These are phyloP conservation scores for Anthopleura xanthogrammica DNA, from an alignment of 92 coral and sea anemone genomes.

Conservation along the genomic window DNA sequence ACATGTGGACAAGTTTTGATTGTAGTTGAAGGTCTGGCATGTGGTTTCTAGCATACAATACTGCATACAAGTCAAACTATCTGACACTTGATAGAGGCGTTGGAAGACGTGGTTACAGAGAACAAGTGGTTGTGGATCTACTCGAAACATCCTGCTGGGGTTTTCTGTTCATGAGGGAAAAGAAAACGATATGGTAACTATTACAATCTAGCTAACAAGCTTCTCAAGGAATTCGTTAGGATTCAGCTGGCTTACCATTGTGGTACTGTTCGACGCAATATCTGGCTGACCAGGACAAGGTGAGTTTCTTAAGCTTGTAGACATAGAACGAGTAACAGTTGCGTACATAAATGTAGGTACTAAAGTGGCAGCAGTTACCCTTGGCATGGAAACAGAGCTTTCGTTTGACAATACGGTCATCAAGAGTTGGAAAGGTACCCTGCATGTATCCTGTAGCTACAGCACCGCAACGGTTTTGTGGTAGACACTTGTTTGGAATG, in stretches of 20 bases:
- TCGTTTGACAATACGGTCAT: slow-evolving; percentile 15
- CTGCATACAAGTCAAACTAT: neutral
- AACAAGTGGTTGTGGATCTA: neutral
- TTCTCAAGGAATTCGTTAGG: neutral
- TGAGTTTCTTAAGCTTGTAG: slow-evolving; percentile 21
- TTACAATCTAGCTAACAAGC: neutral
- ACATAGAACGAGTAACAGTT: slow-evolving; percentile 19
- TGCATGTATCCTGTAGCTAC: slow-evolving; percentile 11
- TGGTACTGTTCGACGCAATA: slow-evolving; percentile 12
- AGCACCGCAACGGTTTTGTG: slow-evolving; percentile 11
- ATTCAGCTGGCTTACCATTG: neutral
- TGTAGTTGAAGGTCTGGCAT: slow-evolving; percentile 18
- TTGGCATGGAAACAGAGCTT: slow-evolving; percentile 14
- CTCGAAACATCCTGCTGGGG: slow-evolving; percentile 6
- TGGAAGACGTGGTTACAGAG: slow-evolving; percentile 5
- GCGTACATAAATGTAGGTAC: neutral
- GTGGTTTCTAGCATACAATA: neutral
- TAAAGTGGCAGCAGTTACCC: slow-evolving; percentile 5
- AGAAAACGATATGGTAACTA: neutral
- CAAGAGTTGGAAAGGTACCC: neutral
- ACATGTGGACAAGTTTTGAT: neutral
- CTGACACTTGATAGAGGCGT: neutral
- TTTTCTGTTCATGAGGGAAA: neutral
- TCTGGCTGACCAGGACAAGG: neutral
- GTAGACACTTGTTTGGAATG: slow-evolving; percentile 5